These are phyloP conservation scores for Aphelocoma coerulescens DNA, from an alignment of 2,113 vertebrate species.

Conservation along the genomic window DNA sequence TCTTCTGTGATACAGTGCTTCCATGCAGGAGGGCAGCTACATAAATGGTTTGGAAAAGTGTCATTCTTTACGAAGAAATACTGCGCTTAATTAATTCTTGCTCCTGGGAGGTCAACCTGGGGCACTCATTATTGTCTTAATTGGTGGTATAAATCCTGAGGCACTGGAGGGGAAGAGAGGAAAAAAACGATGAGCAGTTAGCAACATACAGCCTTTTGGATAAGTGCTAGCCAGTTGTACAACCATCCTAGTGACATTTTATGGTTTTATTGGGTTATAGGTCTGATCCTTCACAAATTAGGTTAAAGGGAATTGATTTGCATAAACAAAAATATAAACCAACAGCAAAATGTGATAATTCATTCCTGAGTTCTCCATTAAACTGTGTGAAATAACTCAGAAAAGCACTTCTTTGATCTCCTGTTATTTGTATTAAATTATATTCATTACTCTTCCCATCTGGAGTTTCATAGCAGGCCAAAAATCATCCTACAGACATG, in stretches of 20 bases:
- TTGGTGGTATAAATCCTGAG: constrained; percentile 80
- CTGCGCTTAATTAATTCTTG: constrained; percentile 80
- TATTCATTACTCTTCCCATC: constrained; percentile 72
- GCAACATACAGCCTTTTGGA: constrained; percentile 55
- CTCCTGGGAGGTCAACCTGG: constrained; percentile 76
- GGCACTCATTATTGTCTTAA: constrained; percentile 81
- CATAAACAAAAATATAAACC: constrained; percentile 48
- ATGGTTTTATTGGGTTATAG: constrained; percentile 52
- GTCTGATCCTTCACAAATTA: constrained; percentile 54
- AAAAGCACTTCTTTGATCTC: constrained; percentile 67
- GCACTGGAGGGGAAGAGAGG: constrained; percentile 52
- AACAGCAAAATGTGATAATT: constrained; percentile 21
- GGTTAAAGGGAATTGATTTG: constrained; percentile 60
- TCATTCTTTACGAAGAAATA: constrained; percentile 80
- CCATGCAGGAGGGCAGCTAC: constrained; percentile 38
- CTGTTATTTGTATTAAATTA: constrained; percentile 72
- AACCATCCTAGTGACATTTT: constrained; percentile 52
- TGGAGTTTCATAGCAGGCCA: constrained; percentile 71
- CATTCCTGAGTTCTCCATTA: constrained; percentile 46
- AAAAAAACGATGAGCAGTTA: constrained; percentile 51
- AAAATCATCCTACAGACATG: constrained; percentile 68
- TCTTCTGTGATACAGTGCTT: not conserved
- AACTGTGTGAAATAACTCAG: constrained; percentile 58
- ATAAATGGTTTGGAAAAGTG: constrained; percentile 67
- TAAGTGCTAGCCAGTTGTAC: not conserved